These are phyloP conservation scores for Schrankia costaestrigalis DNA, from an alignment of 2,888 invertebrate species.

Conservation along the genomic window DNA sequence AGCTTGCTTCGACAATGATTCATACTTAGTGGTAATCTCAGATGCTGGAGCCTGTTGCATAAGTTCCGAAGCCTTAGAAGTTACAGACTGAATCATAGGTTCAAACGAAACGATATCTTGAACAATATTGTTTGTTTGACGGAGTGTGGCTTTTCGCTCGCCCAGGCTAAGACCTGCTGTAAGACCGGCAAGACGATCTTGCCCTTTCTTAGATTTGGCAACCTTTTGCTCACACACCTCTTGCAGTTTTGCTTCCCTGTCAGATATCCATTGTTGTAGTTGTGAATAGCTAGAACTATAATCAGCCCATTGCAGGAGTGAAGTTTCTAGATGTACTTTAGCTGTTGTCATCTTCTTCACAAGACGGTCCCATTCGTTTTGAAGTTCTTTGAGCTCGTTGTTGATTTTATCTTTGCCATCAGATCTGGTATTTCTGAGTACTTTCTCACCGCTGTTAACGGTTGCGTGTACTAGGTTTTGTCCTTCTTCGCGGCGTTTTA, in stretches of 20 bases:
- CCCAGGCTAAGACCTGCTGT: constrained; percentile 89
- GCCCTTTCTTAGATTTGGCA: constrained; percentile 88
- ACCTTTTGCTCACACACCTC: constrained; percentile 93
- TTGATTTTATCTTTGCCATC: constrained; percentile 94
- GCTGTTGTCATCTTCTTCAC: constrained; percentile 95
- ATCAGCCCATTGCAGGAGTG: constrained; percentile 96
- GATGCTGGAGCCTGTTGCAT: constrained; percentile 95
- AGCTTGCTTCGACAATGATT: constrained; percentile 93
- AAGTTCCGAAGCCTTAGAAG: constrained; percentile 95
- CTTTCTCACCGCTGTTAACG: constrained; percentile 94
- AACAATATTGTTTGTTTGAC: constrained; percentile 96
- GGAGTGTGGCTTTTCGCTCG: constrained; percentile 92
- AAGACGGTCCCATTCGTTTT: constrained; percentile 94
- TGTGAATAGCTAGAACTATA: constrained; percentile 96
- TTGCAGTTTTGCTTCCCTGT: constrained; percentile 94
- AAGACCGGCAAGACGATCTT: constrained; percentile 84
- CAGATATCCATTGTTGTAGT: constrained; percentile 96
- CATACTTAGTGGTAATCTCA: constrained; percentile 95
- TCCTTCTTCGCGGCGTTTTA: constrained; percentile 91
- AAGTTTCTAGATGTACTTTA: constrained; percentile 94
- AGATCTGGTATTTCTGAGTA: constrained; percentile 91
- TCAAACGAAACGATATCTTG: constrained; percentile 98
- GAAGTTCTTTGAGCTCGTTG: constrained; percentile 92
- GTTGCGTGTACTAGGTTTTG: constrained; percentile 93
- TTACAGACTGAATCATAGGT: constrained; percentile 97